A percentile compares a stretch with the other conserved stretches of the same genome.
phyloP scores from a whole-genome alignment of 2,113 vertebrate genomes.

The Clarias gariepinus region DNA sequence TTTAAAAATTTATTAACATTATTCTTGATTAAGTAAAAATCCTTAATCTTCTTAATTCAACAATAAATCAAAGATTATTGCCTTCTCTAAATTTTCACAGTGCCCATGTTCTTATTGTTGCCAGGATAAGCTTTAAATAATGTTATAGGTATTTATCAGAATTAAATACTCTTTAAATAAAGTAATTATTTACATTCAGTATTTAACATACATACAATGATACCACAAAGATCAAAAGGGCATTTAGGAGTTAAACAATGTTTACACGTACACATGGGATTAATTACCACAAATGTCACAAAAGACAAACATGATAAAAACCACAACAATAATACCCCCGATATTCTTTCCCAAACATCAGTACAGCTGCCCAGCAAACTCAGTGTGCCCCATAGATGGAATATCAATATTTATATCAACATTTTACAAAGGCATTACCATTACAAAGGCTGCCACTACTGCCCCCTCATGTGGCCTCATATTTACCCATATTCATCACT shows the following conservation, averaged over 20 bases:
- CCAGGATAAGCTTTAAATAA: conserved; percentile 23
- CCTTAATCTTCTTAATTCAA: conserved; percentile 74
- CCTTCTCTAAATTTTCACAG: conserved; percentile 58
- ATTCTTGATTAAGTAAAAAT: conserved; percentile 73
- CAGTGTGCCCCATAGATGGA: conserved; percentile 11
- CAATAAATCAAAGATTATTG: conserved; percentile 74
- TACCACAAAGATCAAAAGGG: not conserved
- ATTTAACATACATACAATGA: conserved; percentile 5
- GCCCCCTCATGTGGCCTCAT: conserved; percentile 61
- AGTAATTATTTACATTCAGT: not conserved
- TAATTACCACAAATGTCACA: conserved; percentile 31
- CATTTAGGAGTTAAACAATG: conserved; percentile 11
- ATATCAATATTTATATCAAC: conserved; percentile 69
- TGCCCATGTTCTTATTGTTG: conserved; percentile 61
- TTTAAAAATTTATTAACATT: conserved; percentile 64
- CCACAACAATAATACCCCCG: conserved; percentile 21
- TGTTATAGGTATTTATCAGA: not conserved
- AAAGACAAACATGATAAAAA: conserved; percentile 25
- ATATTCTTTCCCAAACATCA: conserved; percentile 42
- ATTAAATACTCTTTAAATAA: not conserved
- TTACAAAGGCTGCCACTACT: conserved; percentile 72
- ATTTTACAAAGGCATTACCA: conserved; percentile 72
- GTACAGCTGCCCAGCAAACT: conserved; percentile 46
- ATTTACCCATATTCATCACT: conserved; percentile 79
- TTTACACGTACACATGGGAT: not conserved